Percentiles rank a stretch among this genome's conserved stretches.
Evolutionary conservation across 2,888 invertebrate genomes (phyloP).

Genomic region (Matsumyia berberina): DNA sequence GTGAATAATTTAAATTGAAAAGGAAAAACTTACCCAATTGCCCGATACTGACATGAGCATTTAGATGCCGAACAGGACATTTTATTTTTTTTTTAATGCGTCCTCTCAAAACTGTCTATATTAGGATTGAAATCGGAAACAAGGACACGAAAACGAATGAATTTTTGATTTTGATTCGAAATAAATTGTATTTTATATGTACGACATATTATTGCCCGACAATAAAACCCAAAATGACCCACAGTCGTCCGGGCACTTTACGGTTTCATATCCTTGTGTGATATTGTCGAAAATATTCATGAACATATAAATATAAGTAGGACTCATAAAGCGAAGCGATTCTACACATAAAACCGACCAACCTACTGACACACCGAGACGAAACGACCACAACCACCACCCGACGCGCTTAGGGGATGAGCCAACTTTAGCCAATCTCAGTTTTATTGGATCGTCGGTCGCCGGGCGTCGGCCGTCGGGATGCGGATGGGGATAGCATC

Average conservation of each 20-base stretch:
- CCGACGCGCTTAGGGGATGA: conserved; percentile 61
- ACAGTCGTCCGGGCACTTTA: conserved; percentile 56
- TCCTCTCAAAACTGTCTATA: conserved; percentile 23
- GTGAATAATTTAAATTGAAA: conserved; percentile 54
- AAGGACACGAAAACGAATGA: conserved; percentile 50
- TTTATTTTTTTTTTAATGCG: not conserved
- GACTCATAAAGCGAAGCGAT: conserved; percentile 59
- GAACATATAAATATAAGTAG: conserved; percentile 57
- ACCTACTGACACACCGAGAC: conserved; percentile 44
- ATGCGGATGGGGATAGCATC: conserved; percentile 28
- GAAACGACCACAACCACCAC: conserved; percentile 32
- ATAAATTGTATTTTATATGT: conserved; percentile 71
- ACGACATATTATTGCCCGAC: conserved; percentile 58
- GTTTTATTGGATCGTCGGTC: conserved; percentile 67
- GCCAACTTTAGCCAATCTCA: conserved; percentile 71
- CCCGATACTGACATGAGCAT: conserved; percentile 17
- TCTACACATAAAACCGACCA: conserved; percentile 25
- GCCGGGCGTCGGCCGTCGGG: conserved; percentile 34
- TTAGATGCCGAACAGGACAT: conserved; percentile 8
- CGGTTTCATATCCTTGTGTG: conserved; percentile 35
- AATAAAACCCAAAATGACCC: conserved; percentile 64
- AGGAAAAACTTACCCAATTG: conserved; percentile 2
- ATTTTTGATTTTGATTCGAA: conserved; percentile 69
- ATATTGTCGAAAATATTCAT: conserved; percentile 64
- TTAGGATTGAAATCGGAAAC: conserved; percentile 47